Conservation (phyloP, 2,888 invertebrate genomes). For the Lasiommata megera region DNA sequence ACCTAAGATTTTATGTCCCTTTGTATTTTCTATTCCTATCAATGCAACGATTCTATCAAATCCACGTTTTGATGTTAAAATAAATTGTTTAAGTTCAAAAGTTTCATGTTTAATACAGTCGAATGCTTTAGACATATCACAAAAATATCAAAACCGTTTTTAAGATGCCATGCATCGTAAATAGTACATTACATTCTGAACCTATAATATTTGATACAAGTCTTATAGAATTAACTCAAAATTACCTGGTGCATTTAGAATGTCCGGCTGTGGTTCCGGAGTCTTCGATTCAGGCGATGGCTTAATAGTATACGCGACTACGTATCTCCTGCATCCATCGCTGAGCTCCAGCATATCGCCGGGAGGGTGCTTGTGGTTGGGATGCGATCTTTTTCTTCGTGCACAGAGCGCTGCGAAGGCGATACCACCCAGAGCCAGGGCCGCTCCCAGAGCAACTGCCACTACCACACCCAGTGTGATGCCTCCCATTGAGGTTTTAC, state of each 20-base stretch:
- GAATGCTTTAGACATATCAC: too few relatives aligned
- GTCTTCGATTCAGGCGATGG: constrained; percentile 80
- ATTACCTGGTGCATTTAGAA: constrained; percentile 87
- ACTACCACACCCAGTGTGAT: constrained; percentile 85
- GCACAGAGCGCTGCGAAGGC: constrained; percentile 61
- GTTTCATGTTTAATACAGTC: too few relatives aligned
- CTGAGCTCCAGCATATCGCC: constrained; percentile 84
- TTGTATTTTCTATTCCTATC: too few relatives aligned
- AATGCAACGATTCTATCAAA: too few relatives aligned
- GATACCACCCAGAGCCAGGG: constrained; percentile 60
- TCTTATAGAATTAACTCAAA: too few relatives aligned
- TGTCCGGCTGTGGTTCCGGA: constrained; percentile 88
- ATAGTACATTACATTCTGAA: too few relatives aligned
- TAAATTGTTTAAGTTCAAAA: too few relatives aligned
- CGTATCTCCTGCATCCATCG: constrained; percentile 91
- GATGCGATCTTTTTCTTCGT: constrained; percentile 55
- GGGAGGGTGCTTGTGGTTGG: constrained; percentile 69
- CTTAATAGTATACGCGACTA: constrained; percentile 92
- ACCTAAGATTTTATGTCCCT: too few relatives aligned
- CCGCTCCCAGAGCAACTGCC: constrained; percentile 60
- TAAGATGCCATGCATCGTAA: too few relatives aligned
- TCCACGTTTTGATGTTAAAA: too few relatives aligned
- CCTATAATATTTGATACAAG: too few relatives aligned
- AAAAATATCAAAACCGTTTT: too few relatives aligned
- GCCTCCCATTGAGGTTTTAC: constrained; percentile 85